Evolutionary conservation across 2,888 invertebrate genomes (phyloP).

Genomic region (Shargacucullia verbasci): DNA sequence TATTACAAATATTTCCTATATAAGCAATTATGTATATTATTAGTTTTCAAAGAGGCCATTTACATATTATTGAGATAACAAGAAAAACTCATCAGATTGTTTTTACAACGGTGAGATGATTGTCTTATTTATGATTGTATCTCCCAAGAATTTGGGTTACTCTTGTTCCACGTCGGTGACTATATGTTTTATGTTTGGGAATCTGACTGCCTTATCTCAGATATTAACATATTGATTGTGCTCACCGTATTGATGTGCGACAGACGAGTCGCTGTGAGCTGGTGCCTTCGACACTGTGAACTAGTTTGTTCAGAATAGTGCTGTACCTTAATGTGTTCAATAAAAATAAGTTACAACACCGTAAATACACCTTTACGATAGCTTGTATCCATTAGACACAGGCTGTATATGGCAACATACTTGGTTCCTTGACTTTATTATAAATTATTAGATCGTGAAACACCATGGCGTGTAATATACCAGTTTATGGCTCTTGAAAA

Average conservation of each 20-base stretch:
- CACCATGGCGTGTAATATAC: constrained; percentile 56
- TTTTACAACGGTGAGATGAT: constrained; percentile 64
- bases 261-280: constrained; percentile 66
- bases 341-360: constrained; percentile 75
- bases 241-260: constrained; percentile 82
- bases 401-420: constrained; percentile 62
- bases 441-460: constrained; percentile 72
- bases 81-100: constrained; percentile 73
- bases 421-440: constrained; percentile 66
- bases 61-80: constrained; percentile 58
- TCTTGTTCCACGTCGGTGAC: constrained; percentile 77
- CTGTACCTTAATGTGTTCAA: constrained; percentile 64
- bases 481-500: constrained; percentile 57
- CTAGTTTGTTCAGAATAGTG: constrained; percentile 71
- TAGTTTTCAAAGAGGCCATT: constrained; percentile 37
- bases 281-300: constrained; percentile 60
- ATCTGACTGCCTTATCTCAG: constrained; percentile 83
- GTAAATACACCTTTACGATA: constrained; percentile 74
- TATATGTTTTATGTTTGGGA: constrained; percentile 77
- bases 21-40: constrained; percentile 34
- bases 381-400: constrained; percentile 64
- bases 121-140: constrained; percentile 80
- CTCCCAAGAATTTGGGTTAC: constrained; percentile 78
- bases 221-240: constrained; percentile 87
- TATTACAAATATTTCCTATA: constrained; percentile 31